Conservation (phyloP, 1,140 invertebrate species). For the Macrobrachium rosenbergii region DNA sequence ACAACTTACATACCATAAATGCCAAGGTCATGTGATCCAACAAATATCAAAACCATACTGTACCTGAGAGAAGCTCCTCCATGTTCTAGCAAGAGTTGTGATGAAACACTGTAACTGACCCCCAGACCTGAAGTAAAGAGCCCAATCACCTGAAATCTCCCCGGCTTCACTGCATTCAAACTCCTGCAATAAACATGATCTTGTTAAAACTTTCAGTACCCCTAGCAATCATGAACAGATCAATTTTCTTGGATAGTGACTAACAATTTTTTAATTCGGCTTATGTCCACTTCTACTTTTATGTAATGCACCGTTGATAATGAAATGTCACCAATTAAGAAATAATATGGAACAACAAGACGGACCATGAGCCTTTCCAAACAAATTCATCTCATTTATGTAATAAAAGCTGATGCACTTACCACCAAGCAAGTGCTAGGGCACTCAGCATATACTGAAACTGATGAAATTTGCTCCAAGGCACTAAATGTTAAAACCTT, state of each 20-base stretch:
- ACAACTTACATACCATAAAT: not conserved
- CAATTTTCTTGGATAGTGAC: too few relatives aligned
- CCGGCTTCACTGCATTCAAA: conserved; percentile 60
- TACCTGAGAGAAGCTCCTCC: conserved; percentile 47
- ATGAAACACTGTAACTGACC: conserved; percentile 58
- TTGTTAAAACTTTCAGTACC: not conserved
- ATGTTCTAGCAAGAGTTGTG: conserved; percentile 35
- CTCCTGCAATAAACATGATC: conserved; percentile 26
- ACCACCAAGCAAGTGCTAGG: conserved; percentile 51
- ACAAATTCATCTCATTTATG: not conserved
- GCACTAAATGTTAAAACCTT: conserved; percentile 51
- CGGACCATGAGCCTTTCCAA: too few relatives aligned
- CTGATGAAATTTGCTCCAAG: conserved; percentile 45
- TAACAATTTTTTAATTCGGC: too few relatives aligned
- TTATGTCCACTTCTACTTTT: too few relatives aligned
- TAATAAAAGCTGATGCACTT: conserved; percentile 1
- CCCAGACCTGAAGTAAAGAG: conserved; percentile 56
- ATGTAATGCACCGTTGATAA: too few relatives aligned
- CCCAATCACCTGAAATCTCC: conserved; percentile 61
- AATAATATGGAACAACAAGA: too few relatives aligned
- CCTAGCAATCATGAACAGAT: too few relatives aligned
- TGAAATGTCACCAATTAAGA: too few relatives aligned
- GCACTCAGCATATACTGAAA: conserved; percentile 51
- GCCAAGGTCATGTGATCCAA: too few relatives aligned
- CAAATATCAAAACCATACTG: not conserved